A percentile compares a stretch with the other conserved stretches of the same genome.
phyloP scores from a whole-genome alignment of 2,888 invertebrate genomes.

The Mythimna lalbum region DNA sequence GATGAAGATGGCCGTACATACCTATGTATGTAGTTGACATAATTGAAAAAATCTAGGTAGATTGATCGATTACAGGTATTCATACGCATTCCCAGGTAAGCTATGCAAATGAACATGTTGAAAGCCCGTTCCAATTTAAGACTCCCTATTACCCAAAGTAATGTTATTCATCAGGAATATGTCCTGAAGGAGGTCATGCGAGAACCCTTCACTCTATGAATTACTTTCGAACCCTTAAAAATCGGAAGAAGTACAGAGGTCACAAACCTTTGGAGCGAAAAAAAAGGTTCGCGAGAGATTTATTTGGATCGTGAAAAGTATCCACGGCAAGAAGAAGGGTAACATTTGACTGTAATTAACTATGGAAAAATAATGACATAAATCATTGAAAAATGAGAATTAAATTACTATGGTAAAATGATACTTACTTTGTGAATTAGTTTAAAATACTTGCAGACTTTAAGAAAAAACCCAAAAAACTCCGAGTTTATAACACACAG shows the following conservation, averaged over 20 bases:
- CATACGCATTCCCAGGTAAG: not conserved
- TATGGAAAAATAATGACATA: not conserved
- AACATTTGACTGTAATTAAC: not conserved
- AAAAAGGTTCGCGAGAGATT: not conserved
- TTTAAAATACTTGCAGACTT: not conserved
- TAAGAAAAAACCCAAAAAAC: not conserved
- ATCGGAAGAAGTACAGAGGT: constrained; percentile 21
- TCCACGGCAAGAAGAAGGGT: not conserved
- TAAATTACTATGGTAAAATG: no score
- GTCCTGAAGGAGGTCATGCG: constrained; percentile 26
- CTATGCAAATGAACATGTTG: not conserved
- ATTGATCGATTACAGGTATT: constrained; percentile 1
- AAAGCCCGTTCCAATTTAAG: constrained; percentile 24
- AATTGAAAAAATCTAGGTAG: not conserved
- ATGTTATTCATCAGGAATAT: constrained; percentile 31
- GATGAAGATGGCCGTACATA: no score
- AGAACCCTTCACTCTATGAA: constrained; percentile 33
- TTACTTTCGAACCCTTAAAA: constrained; percentile 45
- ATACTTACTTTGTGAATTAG: not conserved
- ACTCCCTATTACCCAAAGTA: constrained; percentile 25
- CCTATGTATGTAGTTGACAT: not conserved
- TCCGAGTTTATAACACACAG: not conserved
- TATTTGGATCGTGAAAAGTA: not conserved
- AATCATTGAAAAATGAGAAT: no score
- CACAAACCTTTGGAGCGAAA: not conserved